Evolutionary conservation across 2,113 vertebrate genomes (phyloP), one percentile per base, ranked within the genome.

Genomic region (Orientallactaga bullata): DNA sequence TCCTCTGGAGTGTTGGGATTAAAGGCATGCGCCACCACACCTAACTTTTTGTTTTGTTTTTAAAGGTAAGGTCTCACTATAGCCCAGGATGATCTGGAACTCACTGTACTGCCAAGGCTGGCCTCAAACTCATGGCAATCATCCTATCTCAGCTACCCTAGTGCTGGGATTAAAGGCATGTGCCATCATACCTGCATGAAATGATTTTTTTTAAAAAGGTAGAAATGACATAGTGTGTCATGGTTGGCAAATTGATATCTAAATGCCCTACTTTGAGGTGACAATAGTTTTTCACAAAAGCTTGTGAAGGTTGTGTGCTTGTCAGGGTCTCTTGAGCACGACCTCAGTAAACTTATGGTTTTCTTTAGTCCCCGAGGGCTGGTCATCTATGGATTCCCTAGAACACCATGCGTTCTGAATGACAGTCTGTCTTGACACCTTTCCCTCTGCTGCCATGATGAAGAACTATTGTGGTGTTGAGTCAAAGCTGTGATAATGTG

Each of bases 231-330:
- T 0, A 47, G 10, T 51, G 16, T 81, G 6, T 65, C 74, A 9
- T 66, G 74, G 91, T 42, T 71, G 24, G 23, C 47, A 7, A 89
- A 47, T 66, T 78, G 28, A 69, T 60, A 32, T 13, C 37, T 35
- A n/a, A 5, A 11, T 42, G 24, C 35, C 71, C 28, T 78, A 74
- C 5, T 61, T 55, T 87, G 24, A 78, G 24, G 82, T 80, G 72
- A 88, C n/a, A 47, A 6, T 93, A 61, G 35, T 92, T 83, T 90
- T 61, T 32, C 73, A 83, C 47, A 63, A 47, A 91, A 85, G 15
- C 69, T 63, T 35, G 4, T 72, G 68, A 90, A 17, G 55, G n/a
- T 61, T 60, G 11, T 87, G 82, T 94, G 24, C 0, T 28, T 65
- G 32, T 87, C 28, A 32, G 18, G 37, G 9, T 17, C 42, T 17